Evolutionary conservation across 2,797 vertebrate species (phyloP).

Genomic region (Perodicticus potto): DNA sequence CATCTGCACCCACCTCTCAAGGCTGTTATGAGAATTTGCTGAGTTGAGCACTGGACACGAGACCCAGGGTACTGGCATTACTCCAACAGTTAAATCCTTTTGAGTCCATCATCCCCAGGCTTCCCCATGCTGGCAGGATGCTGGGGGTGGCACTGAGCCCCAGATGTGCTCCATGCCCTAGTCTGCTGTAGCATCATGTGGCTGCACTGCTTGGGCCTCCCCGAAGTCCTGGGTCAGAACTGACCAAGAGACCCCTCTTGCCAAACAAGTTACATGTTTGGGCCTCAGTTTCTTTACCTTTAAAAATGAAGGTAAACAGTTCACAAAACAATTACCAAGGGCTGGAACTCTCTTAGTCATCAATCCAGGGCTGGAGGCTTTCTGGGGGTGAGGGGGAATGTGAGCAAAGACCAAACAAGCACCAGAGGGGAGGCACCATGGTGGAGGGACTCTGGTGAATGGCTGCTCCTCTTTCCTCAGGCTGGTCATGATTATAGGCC

Average conservation of each 20-base stretch:
- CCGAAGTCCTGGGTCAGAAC: neutral
- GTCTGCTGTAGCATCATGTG: rapidly evolving
- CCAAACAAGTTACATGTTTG: neutral
- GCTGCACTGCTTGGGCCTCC: neutral
- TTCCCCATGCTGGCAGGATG: neutral
- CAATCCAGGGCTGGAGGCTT: neutral
- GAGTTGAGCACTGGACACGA: neutral
- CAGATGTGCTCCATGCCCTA: neutral
- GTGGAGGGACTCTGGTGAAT: neutral
- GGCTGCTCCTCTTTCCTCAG: neutral
- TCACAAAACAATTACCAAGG: neutral
- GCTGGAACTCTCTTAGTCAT: neutral
- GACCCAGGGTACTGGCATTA: neutral
- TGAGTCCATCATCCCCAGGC: neutral
- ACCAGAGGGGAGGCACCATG: rapidly evolving
- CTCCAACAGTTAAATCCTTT: neutral
- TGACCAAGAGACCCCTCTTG: neutral
- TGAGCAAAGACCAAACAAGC: neutral
- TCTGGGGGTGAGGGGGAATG: neutral
- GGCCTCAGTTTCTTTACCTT: constrained; percentile 21
- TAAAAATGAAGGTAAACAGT: neutral
- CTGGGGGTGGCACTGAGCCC: neutral
- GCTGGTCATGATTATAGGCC: neutral
- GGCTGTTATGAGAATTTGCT: neutral
- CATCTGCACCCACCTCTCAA: neutral